Percentiles rank a stretch among this genome's conserved stretches.
phyloP scores from a whole-genome alignment of 1,140 invertebrate species.

The Metaphire vulgaris region DNA sequence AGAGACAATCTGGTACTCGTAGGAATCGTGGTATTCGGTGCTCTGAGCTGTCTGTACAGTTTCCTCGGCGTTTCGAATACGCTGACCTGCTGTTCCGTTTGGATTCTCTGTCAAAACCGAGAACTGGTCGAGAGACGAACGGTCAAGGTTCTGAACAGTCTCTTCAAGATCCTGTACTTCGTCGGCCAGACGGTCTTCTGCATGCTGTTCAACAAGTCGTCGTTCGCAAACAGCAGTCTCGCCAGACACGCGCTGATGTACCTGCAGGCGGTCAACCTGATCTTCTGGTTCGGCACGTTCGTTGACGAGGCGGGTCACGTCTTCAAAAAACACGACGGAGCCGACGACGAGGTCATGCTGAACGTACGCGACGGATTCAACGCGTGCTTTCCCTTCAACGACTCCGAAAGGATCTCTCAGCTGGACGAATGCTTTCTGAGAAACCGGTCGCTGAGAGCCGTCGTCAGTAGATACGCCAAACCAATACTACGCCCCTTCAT shows the following conservation, averaged over 20 bases:
- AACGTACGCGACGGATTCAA: no score
- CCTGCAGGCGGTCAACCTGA: conserved; percentile 14
- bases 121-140: background rate
- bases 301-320: background rate
- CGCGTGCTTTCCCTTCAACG: no score
- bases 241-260: conserved; percentile 2
- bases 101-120: background rate
- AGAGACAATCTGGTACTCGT: conserved; percentile 7
- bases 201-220: background rate
- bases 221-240: conserved; percentile 1
- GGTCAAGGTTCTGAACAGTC: background rate
- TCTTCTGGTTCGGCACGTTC: conserved; percentile 3
- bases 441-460: no score
- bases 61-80: background rate
- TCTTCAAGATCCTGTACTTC: background rate
- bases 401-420: no score
- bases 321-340: no score
- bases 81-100: background rate
- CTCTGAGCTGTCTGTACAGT: conserved; percentile 2
- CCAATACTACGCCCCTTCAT: background rate
- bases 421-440: no score
- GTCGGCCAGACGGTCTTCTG: conserved; percentile 14
- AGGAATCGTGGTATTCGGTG: conserved; percentile 14
- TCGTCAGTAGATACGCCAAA: no score
- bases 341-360: no score